Evolutionary conservation across 2,113 vertebrate genomes (phyloP).

Genomic region (Miniopterus natalensis): DNA sequence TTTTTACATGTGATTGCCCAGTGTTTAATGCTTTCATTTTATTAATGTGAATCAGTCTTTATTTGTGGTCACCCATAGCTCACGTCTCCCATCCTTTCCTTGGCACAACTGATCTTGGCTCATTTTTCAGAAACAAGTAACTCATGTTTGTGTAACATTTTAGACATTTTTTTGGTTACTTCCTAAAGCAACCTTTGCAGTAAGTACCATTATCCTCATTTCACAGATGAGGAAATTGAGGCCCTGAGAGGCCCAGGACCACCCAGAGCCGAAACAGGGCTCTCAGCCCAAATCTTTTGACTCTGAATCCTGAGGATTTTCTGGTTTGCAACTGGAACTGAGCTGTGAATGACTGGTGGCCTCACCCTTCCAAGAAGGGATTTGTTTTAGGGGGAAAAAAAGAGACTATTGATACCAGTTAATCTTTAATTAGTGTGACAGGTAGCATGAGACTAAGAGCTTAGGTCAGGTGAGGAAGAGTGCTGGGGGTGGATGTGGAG

Average conservation of each 20-base stretch:
- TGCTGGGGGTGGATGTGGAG: not conserved
- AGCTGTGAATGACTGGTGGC: not conserved
- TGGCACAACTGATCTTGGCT: not conserved
- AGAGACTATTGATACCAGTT: not conserved
- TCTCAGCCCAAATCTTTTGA: not conserved
- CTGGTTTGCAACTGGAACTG: not conserved
- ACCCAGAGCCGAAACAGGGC: not conserved
- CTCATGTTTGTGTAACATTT: not conserved
- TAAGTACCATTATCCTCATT: not conserved
- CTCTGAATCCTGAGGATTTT: not conserved
- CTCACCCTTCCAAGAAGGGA: not conserved
- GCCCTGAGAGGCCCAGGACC: not conserved
- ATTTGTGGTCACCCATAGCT: not conserved
- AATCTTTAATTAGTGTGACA: not conserved
- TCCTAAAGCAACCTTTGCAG: not conserved
- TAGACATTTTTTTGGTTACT: not conserved
- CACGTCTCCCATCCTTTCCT: not conserved
- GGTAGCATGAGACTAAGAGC: not conserved
- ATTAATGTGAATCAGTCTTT: not conserved
- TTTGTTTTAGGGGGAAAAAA: not conserved
- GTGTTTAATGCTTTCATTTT: not conserved
- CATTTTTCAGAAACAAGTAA: conserved; percentile 9
- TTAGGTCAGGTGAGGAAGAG: not conserved
- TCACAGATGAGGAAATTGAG: not conserved
- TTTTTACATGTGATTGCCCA: not conserved